These are phyloP conservation scores for Lophura nycthemera DNA, from an alignment of 2,113 vertebrate genomes.

Conservation along the genomic window DNA sequence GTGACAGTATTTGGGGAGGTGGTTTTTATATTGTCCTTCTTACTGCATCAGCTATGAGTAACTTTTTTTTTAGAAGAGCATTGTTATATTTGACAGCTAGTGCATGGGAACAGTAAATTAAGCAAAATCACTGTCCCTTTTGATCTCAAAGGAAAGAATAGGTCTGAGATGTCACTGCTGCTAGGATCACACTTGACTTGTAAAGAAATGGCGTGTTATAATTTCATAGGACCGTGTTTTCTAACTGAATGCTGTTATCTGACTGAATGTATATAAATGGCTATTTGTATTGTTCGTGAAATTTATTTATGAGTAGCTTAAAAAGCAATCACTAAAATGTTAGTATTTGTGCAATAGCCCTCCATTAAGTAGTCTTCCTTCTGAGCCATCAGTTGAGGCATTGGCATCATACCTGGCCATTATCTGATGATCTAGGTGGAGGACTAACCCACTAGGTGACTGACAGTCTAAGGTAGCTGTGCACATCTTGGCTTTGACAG, in stretches of 20 bases:
- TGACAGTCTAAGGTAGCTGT: neutral
- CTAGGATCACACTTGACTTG: no score
- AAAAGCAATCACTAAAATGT: neutral
- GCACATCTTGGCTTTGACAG: neutral
- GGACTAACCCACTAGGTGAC: neutral
- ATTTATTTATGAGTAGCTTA: neutral
- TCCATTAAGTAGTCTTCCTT: neutral
- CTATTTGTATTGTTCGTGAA: neutral
- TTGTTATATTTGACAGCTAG: neutral
- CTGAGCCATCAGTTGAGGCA: neutral
- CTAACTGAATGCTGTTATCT: neutral
- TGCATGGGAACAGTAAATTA: no score
- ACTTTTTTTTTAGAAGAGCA: neutral
- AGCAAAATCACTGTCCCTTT: no score
- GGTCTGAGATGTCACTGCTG: no score
- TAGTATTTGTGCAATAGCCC: neutral
- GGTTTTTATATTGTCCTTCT: neutral
- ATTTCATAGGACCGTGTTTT: neutral
- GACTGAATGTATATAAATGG: neutral
- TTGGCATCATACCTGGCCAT: fast-evolving
- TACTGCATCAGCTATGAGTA: neutral
- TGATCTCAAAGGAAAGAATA: no score
- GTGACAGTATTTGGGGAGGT: neutral
- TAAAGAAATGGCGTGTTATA: neutral
- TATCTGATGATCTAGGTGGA: neutral